Percentiles rank a stretch among this genome's conserved stretches.
Conservation (phyloP, 2,888 invertebrate species). For the Bellardia pandia region DNA sequence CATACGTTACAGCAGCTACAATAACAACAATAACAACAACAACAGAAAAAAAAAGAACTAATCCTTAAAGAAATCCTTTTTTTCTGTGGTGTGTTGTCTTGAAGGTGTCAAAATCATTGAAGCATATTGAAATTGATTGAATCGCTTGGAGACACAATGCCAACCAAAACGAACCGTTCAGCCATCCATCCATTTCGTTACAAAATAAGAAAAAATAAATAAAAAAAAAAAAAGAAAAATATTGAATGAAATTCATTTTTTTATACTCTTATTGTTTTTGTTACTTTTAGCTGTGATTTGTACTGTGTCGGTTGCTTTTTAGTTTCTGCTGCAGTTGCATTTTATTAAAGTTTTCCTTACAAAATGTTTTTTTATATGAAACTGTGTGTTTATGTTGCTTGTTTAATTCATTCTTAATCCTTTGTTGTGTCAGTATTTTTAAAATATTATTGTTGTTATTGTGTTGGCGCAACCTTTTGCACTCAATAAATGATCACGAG, state of each 20-base stretch:
- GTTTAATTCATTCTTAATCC: slow-evolving; percentile 66
- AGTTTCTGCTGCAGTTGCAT: slow-evolving; percentile 49
- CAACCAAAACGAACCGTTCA: slow-evolving; percentile 44
- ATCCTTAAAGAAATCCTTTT: slow-evolving; percentile 59
- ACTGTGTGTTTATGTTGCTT: slow-evolving; percentile 16
- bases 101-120: slow-evolving; percentile 79
- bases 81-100: slow-evolving; percentile 30
- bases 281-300: slow-evolving; percentile 51
- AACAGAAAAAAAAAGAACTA: slow-evolving; percentile 10
- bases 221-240: slow-evolving; percentile 15
- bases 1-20: slow-evolving; percentile 39
- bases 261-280: slow-evolving; percentile 21
- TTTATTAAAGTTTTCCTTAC: slow-evolving; percentile 54
- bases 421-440: slow-evolving; percentile 73
- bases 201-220: not conserved
- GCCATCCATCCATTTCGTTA: not conserved
- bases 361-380: slow-evolving; percentile 20
- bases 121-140: slow-evolving; percentile 79
- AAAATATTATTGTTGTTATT: slow-evolving; percentile 67
- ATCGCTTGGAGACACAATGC: slow-evolving; percentile 72
- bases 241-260: slow-evolving; percentile 60
- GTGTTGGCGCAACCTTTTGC: slow-evolving; percentile 69
- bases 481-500: slow-evolving; percentile 65
- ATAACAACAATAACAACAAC: not conserved
- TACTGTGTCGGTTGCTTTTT: slow-evolving; percentile 50